phyloP scores from a whole-genome alignment of 2,797 vertebrate genomes.

The Varecia variegata region DNA sequence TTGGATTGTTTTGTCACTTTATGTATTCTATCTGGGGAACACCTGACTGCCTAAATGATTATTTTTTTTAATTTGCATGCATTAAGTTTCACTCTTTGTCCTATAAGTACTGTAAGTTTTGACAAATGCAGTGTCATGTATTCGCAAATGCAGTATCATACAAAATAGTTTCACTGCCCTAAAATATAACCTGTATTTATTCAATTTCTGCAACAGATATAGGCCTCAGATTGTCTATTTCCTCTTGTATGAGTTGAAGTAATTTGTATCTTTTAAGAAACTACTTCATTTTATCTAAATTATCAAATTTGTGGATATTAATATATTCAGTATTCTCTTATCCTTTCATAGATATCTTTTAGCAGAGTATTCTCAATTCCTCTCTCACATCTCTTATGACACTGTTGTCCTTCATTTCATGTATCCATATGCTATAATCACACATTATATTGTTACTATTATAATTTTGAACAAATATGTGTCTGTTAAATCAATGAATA shows the following conservation, averaged over 20 bases:
- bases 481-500: neutral
- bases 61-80: slow-evolving; percentile 19
- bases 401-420: neutral
- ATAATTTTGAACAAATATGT: neutral
- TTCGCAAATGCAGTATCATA: neutral
- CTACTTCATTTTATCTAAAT: neutral
- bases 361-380: neutral
- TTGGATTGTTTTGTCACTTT: slow-evolving; percentile 9
- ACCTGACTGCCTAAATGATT: neutral
- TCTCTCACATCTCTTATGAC: neutral
- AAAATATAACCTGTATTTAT: neutral
- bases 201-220: neutral
- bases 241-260: neutral
- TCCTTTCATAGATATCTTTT: neutral
- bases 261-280: neutral
- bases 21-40: neutral
- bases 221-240: neutral
- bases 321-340: neutral
- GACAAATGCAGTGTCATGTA: neutral
- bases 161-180: neutral
- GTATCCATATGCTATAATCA: too few species aligned
- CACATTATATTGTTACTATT: neutral
- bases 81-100: neutral
- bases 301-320: neutral
- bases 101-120: neutral